Evolutionary conservation across 2,888 invertebrate species (phyloP).

Genomic region (Muscina levida): DNA sequence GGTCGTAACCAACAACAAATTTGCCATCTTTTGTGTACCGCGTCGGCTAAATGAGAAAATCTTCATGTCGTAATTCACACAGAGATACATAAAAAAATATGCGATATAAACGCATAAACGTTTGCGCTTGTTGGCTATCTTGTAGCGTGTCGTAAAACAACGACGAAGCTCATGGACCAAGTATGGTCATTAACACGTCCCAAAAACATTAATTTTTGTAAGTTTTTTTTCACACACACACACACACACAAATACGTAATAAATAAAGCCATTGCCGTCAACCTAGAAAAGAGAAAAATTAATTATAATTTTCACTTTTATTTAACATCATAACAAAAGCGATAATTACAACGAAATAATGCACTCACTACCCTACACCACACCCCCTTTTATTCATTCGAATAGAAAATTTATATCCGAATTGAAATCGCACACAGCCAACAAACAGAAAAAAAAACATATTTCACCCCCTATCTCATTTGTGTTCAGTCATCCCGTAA

Average conservation of each 20-base stretch:
- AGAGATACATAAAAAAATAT: slow-evolving; percentile 11
- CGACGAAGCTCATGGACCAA: slow-evolving; percentile 17
- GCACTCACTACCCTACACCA: not conserved
- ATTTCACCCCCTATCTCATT: slow-evolving; percentile 3
- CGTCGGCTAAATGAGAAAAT: not conserved
- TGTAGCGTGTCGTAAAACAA: not conserved
- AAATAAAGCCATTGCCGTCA: slow-evolving; percentile 14
- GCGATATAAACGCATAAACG: slow-evolving; percentile 28
- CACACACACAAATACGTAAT: no score
- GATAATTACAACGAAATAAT: not conserved
- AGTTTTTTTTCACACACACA: slow-evolving; percentile 26
- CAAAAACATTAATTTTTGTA: slow-evolving; percentile 46
- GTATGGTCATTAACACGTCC: slow-evolving; percentile 46
- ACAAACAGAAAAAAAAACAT: not conserved
- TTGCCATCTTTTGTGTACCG: slow-evolving; percentile 1
- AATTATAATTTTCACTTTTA: slow-evolving; percentile 36
- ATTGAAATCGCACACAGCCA: not conserved
- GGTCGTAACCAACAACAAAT: not conserved
- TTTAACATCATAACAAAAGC: slow-evolving; percentile 10
- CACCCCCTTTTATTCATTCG: not conserved
- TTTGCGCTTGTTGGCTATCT: not conserved
- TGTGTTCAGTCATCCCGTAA: slow-evolving; percentile 13
- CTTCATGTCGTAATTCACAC: slow-evolving; percentile 12
- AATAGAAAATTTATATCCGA: slow-evolving; percentile 10
- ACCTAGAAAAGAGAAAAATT: slow-evolving; percentile 11